phyloP scores from a whole-genome alignment of 1,140 invertebrate genomes.

The Pseudomyrmex sp. region DNA sequence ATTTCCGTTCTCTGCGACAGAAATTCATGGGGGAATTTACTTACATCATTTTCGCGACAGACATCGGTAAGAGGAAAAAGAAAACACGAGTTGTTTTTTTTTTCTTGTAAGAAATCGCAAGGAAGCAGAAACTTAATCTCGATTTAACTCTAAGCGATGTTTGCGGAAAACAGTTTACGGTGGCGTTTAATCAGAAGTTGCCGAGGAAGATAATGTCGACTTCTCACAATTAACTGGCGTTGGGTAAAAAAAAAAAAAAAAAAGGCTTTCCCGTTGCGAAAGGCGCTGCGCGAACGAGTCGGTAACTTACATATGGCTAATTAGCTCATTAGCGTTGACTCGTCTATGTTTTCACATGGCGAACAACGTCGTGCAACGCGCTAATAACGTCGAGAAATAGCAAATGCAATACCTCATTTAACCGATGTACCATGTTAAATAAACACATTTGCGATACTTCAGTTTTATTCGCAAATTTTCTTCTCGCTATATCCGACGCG shows the following conservation, averaged over 20 bases:
- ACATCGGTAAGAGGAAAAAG: background rate
- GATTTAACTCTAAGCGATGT: background rate
- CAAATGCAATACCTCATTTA: background rate
- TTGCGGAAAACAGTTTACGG: background rate
- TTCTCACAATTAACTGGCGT: conserved; percentile 3
- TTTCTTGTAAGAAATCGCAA: background rate
- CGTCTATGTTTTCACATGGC: background rate
- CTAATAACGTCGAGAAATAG: background rate
- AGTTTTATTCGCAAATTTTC: background rate
- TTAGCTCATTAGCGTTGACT: conserved; percentile 24
- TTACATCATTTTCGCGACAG: background rate
- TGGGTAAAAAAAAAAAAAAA: background rate
- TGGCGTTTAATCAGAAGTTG: background rate
- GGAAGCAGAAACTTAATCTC: background rate
- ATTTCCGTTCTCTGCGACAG: conserved; percentile 81
- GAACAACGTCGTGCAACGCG: background rate
- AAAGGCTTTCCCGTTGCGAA: background rate
- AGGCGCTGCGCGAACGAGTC: background rate
- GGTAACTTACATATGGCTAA: background rate
- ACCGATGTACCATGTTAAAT: background rate
- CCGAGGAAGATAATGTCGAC: background rate
- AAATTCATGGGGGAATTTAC: conserved; percentile 23
- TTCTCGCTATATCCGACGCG: background rate
- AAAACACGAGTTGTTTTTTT: background rate
- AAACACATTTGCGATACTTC: background rate